Conservation (phyloP, 2,797 vertebrate genomes). For the Kryptolebias ocellatus region DNA sequence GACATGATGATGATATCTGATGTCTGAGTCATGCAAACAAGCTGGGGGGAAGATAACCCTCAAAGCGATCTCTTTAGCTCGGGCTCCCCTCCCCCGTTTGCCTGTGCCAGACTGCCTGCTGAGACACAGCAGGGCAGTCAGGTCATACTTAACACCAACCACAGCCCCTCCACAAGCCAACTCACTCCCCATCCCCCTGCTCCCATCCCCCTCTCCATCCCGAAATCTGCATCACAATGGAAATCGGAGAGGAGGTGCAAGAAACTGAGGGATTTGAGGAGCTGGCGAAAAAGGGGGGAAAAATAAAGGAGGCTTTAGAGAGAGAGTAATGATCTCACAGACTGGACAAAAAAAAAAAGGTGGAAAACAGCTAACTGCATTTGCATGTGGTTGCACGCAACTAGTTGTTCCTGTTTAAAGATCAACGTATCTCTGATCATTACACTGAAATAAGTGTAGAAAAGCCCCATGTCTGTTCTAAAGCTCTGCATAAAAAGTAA, state of each 20-base stretch:
- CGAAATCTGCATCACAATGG: conserved; percentile 78
- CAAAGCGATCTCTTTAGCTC: conserved; percentile 42
- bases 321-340: conserved; percentile 66
- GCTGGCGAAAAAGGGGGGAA: conserved; percentile 6
- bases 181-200: conserved; percentile 40
- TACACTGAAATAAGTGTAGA: too few relatives aligned
- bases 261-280: conserved; percentile 21
- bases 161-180: conserved; percentile 49
- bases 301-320: conserved; percentile 23
- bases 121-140: conserved; percentile 63
- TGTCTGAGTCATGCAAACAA: conserved; percentile 67
- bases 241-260: conserved; percentile 31
- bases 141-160: conserved; percentile 72
- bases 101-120: conserved; percentile 56
- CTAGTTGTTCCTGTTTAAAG: conserved; percentile 45
- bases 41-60: conserved; percentile 22
- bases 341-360: conserved; percentile 22
- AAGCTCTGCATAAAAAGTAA: too few relatives aligned
- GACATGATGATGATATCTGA: conserved; percentile 55
- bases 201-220: conserved; percentile 64
- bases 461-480: too few relatives aligned
- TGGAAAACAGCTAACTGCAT: conserved; percentile 9
- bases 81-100: conserved; percentile 34
- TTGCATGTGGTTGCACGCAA: conserved; percentile 53
- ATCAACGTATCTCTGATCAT: neutral